phyloP scores from a whole-genome alignment of 1,140 invertebrate species.

The Neodiprion pinetum region DNA sequence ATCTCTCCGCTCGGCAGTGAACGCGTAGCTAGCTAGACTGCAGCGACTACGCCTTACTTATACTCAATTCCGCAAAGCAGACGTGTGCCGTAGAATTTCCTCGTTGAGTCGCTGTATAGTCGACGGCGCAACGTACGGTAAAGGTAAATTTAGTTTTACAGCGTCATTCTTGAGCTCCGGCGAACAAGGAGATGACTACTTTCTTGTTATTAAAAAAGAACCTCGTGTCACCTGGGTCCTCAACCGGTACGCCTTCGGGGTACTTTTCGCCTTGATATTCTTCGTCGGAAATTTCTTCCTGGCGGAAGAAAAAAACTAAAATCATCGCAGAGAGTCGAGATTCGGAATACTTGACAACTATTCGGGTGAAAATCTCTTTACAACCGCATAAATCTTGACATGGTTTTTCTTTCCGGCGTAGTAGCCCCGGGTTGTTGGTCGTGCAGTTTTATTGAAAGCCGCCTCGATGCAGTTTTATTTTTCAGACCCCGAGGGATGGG shows the following conservation, averaged over 20 bases:
- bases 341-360: no score
- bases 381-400: neutral
- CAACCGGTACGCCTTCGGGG: no score
- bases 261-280: neutral
- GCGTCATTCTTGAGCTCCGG: neutral
- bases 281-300: neutral
- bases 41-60: neutral
- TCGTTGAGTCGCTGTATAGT: neutral
- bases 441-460: neutral
- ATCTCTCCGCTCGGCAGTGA: constrained; percentile 6
- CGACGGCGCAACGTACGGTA: neutral
- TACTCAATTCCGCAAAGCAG: neutral
- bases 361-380: no score
- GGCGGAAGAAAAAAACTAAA: no score
- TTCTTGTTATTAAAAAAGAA: constrained; percentile 2
- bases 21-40: neutral
- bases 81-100: neutral
- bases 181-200: neutral
- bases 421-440: no score
- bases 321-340: no score
- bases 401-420: neutral
- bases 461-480: neutral
- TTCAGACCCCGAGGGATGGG: neutral
- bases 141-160: constrained; percentile 1
- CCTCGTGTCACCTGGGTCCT: neutral